These are phyloP conservation scores for Graptemys geographica DNA, from an alignment of 2,797 vertebrate genomes.

Conservation along the genomic window DNA sequence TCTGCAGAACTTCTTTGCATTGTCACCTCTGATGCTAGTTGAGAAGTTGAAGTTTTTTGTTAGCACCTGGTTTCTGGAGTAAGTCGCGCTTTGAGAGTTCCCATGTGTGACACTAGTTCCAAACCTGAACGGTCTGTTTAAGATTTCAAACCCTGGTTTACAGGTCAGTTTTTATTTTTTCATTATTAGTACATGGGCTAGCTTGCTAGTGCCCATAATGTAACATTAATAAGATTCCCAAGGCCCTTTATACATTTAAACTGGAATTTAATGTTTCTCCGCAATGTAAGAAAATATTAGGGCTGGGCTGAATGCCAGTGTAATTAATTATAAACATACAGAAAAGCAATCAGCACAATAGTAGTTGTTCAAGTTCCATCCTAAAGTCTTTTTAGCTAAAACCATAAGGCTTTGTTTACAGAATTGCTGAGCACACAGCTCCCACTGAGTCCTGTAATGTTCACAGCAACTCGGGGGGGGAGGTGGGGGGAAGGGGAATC, in stretches of 20 bases:
- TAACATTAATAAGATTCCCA: conserved; percentile 16
- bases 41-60: conserved; percentile 26
- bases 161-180: neutral
- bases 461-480: neutral
- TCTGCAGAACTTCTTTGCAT: conserved; percentile 38
- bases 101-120: neutral
- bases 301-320: neutral
- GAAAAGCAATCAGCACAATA: neutral
- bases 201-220: neutral
- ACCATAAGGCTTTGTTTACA: neutral
- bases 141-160: neutral
- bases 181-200: neutral
- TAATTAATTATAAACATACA: neutral
- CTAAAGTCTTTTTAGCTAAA: neutral
- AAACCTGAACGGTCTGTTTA: neutral
- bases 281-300: neutral
- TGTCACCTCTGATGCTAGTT: conserved; percentile 35
- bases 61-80: conserved; percentile 19
- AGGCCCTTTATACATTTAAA: neutral
- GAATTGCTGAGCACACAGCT: neutral
- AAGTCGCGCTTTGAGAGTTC: neutral
- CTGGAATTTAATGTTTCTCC: conserved; percentile 2
- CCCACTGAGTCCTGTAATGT: neutral
- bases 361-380: neutral
- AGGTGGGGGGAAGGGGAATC: too few species aligned